A percentile compares a stretch with the other conserved stretches of the same genome.
Evolutionary conservation across 2,888 invertebrate genomes (phyloP).

Genomic region (Polymixis lichenea): DNA sequence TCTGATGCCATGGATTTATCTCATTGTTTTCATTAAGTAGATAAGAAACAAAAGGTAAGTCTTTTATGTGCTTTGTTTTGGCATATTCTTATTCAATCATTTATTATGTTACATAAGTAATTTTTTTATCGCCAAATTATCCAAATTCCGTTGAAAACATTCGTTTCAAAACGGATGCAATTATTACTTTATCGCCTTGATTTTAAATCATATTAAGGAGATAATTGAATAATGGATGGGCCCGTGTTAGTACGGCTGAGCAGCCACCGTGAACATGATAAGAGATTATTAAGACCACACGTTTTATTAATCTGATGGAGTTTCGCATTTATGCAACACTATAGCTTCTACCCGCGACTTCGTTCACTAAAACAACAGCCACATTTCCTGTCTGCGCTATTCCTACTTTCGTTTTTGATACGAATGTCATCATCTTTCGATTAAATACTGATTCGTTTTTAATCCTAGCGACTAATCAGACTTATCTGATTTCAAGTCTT

Average conservation of each 20-base stretch:
- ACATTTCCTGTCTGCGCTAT: too few species aligned
- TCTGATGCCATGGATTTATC: too few species aligned
- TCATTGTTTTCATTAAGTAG: not conserved
- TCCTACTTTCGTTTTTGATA: too few species aligned
- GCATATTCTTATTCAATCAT: conserved; percentile 4
- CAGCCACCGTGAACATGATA: not conserved
- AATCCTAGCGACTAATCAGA: too few species aligned
- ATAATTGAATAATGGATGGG: conserved; percentile 26
- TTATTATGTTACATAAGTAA: conserved; percentile 11
- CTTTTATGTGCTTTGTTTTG: not conserved
- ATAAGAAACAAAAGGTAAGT: not conserved
- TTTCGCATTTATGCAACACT: not conserved
- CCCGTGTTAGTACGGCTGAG: not conserved
- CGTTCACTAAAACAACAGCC: too few species aligned
- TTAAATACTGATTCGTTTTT: too few species aligned
- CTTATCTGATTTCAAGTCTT: too few species aligned
- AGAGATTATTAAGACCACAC: not conserved
- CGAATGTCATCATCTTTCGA: too few species aligned
- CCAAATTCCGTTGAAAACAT: not conserved
- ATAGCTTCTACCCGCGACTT: too few species aligned
- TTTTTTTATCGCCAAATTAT: not conserved
- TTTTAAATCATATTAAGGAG: conserved; percentile 17
- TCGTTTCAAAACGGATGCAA: conserved; percentile 10
- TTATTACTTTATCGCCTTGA: conserved; percentile 24
- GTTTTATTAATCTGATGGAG: not conserved